phyloP scores from a whole-genome alignment of 2,888 invertebrate species.

The Calameuta idolon region DNA sequence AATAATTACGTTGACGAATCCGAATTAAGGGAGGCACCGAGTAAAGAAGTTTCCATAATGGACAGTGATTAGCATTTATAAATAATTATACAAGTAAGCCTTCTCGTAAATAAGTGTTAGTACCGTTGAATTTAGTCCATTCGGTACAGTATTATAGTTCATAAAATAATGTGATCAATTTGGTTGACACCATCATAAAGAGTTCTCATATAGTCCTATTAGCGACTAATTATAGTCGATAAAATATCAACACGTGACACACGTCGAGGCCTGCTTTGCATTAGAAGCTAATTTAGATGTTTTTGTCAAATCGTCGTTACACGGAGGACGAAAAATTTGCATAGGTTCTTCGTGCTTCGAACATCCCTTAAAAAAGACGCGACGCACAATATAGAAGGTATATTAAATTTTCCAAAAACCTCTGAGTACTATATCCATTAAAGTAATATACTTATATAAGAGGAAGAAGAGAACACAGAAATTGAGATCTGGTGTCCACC shows the following conservation, averaged over 20 bases:
- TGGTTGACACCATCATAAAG: constrained; percentile 27
- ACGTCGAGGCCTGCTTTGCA: constrained; percentile 27
- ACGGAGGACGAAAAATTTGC: neutral
- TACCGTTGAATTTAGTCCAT: constrained; percentile 39
- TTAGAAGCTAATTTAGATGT: constrained; percentile 30
- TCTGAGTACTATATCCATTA: neutral
- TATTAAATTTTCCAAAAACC: constrained; percentile 15
- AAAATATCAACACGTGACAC: constrained; percentile 12
- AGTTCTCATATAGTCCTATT: constrained; percentile 4
- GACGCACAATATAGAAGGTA: constrained; percentile 39
- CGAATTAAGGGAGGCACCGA: constrained; percentile 53
- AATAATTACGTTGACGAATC: constrained; percentile 63
- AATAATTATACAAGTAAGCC: constrained; percentile 22
- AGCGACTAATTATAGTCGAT: neutral
- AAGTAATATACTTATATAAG: neutral
- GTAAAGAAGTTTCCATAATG: constrained; percentile 54
- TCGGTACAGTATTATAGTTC: constrained; percentile 41
- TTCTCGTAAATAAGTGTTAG: constrained; percentile 35
- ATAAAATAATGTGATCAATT: constrained; percentile 28
- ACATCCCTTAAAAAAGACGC: constrained; percentile 15
- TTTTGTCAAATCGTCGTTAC: constrained; percentile 17
- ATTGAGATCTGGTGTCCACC: neutral
- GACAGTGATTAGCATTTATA: constrained; percentile 56
- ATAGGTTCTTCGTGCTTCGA: constrained; percentile 17
- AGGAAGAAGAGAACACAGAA: neutral